Evolutionary conservation across 2,113 vertebrate genomes (phyloP), one percentile per base, ranked within the genome.

Genomic region (Rallus limicola): DNA sequence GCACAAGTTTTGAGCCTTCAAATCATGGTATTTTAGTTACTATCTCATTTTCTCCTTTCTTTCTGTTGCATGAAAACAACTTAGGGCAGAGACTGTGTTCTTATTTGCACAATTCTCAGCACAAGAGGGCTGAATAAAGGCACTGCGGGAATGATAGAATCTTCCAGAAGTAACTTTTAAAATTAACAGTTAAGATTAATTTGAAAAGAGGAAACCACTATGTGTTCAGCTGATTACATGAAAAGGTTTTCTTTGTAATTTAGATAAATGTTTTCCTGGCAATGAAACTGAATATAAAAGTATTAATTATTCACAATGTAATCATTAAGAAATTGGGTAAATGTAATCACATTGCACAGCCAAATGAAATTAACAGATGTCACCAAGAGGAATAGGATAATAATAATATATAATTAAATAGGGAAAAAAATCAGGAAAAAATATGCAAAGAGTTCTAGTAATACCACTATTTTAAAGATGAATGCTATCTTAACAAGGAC

Each of bases 291-390:
- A 90, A 86, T 91, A 56, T 88, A 91, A 84, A 93, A 88, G 13
- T 93, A 95, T 93, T 96, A 93, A 88, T 96, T 95, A 95, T 81
- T 97, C 85, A 94, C 69, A 90, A 82, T 71, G 21, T n/a, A 96
- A 95, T 95, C 21, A 91, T 95, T 94, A 95, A 95, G 78, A 91
- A 95, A 91, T 82, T 87, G 36, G 31, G 59, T 76, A 94, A 78
- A 38, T 76, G 20, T 92, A 96, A 95, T 94, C 71, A 90, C 33
- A 93, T 93, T 93, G 69, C 56, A 76, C n/a, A 88, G 46, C 36
- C 64, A 96, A 95, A 95, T 95, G 18, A 96, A 94, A 93, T 95
- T 82, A 97, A 71, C 46, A 63, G 38, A 77, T 92, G 80, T 34
- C 52, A 88, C 9, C 59, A 83, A 38, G 72, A 86, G 38, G 56